Evolutionary conservation across 2,113 vertebrate species (phyloP).

Genomic region (Pseudonaja textilis): DNA sequence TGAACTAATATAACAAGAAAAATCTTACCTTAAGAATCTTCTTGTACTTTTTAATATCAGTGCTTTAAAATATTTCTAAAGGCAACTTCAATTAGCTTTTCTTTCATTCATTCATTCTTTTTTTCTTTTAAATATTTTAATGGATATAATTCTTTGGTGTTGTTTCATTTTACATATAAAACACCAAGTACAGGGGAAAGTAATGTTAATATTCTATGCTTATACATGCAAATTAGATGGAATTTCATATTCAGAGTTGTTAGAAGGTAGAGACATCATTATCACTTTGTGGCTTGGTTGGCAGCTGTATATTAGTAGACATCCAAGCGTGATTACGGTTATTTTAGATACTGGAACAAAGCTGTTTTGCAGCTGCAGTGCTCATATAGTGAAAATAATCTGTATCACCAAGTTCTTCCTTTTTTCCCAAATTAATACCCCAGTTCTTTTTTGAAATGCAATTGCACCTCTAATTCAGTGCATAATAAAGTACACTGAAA

Average conservation of each 20-base stretch:
- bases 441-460: background rate
- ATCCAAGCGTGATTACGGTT: constrained; percentile 42
- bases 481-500: background rate
- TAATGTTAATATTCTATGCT: constrained; percentile 26
- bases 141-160: background rate
- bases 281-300: constrained; percentile 9
- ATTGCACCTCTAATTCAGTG: background rate
- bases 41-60: background rate
- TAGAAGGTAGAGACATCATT: constrained; percentile 24
- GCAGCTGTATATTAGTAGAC: constrained; percentile 26
- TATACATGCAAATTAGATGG: constrained; percentile 21
- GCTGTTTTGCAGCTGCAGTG: constrained; percentile 34
- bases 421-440: background rate
- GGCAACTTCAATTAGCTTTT: background rate
- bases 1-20: background rate
- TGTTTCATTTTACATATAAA: constrained; percentile 1
- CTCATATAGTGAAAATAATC: constrained; percentile 29
- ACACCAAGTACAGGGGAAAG: constrained; percentile 9
- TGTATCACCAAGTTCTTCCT: background rate
- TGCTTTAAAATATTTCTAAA: background rate
- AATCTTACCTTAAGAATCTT: constrained; percentile 6
- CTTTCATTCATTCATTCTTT: background rate
- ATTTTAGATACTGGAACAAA: constrained; percentile 35
- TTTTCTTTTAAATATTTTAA: background rate
- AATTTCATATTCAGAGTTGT: background rate